These are phyloP conservation scores for Lypha dubia DNA, from an alignment of 2,888 invertebrate species.

Conservation along the genomic window DNA sequence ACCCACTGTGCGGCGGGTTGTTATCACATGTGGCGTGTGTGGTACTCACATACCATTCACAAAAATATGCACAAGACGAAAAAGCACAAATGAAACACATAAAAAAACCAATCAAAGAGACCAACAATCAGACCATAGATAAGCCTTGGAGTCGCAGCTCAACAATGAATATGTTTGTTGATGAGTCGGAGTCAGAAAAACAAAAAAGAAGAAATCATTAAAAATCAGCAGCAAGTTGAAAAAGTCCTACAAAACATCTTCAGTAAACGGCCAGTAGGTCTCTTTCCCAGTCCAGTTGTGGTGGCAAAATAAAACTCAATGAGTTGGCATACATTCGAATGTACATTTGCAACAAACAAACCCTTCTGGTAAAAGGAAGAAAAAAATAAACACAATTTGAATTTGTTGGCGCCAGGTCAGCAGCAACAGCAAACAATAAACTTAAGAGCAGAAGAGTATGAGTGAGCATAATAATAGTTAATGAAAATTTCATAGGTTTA, in stretches of 20 bases:
- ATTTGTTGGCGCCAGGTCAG: conserved; percentile 80
- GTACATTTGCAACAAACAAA: conserved; percentile 52
- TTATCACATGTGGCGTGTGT: conserved; percentile 72
- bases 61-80: conserved; percentile 52
- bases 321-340: conserved; percentile 56
- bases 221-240: conserved; percentile 35
- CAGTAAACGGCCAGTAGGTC: conserved; percentile 46
- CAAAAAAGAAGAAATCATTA: background rate
- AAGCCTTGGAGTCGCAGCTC: conserved; percentile 31
- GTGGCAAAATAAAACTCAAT: conserved; percentile 59
- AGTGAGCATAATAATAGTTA: conserved; percentile 77
- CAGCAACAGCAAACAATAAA: conserved; percentile 63
- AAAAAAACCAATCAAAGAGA: conserved; percentile 20
- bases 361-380: conserved; percentile 12
- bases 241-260: conserved; percentile 49
- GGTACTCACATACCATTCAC: conserved; percentile 68
- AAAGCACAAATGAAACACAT: background rate
- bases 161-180: conserved; percentile 23
- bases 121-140: conserved; percentile 49
- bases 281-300: conserved; percentile 15
- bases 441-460: conserved; percentile 37
- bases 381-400: conserved; percentile 56
- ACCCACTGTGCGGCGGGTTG: conserved; percentile 57
- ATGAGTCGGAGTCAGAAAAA: background rate
- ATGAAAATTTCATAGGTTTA: conserved; percentile 77